Evolutionary conservation across 1,140 invertebrate species (phyloP), one percentile per base, ranked within the genome.

Genomic region (Macrobrachium nipponense): DNA sequence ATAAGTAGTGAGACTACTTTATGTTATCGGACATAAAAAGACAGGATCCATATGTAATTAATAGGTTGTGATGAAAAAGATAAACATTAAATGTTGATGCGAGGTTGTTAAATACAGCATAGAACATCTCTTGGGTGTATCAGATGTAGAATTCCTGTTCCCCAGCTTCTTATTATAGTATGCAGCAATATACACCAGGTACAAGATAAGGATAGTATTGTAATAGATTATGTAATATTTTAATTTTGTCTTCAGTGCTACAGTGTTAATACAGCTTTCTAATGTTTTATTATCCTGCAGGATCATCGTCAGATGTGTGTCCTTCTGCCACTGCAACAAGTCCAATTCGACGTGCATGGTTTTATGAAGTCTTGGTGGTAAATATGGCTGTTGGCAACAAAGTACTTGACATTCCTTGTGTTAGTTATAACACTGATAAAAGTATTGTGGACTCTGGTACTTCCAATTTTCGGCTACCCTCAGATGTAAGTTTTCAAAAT

Each of bases 391-490:
- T 84, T 23, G 72, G 73, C 20, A 60, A 60, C 11, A 77, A 59
- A 59, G 17, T 60, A 7, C 23, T 84, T 5, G 68, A 58, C 62
- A n/a, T 84, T 10, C 82, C 82, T 12, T 84, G 82, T 66, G 73
- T 78, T 5, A 66, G 64, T 60, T 84, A 77, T 64, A 84, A 84
- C 75, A 84, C 82, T 77, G 82, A 76, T 51, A 84, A 77, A n/a
- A 84, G 27, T 62, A 84, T 84, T 20, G 23, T 84, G 5, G 82
- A 84, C 82, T 84, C 82, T 17, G 82, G 82, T 4, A 84, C 82
- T 15, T 84, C 82, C 18, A 84, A 84, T 68, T 20, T 84, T 27
- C 61, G 75, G 58, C 58, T 84, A 14, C 82, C 82, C 7, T 59
- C 82, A 14, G 43, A 77, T 36, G 82, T 77, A 77, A 5, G 23